Evolutionary conservation across 1,140 invertebrate species (phyloP).

Genomic region (Rhyzopertha dominica): DNA sequence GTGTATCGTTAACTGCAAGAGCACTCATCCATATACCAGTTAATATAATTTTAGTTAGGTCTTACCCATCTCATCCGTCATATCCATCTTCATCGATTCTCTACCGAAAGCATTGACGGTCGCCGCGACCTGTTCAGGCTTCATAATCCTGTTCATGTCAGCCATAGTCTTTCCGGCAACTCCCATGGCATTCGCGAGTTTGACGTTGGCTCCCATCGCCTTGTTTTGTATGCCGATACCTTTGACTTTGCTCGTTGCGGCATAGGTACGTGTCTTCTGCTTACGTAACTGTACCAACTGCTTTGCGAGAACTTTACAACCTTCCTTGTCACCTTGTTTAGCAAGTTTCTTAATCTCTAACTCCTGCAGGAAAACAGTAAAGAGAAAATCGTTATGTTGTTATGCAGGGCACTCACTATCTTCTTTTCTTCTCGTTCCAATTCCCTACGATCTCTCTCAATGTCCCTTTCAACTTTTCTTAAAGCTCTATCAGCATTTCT

Average conservation of each 20-base stretch:
- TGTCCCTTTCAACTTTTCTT: conserved; percentile 72
- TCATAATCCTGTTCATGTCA: conserved; percentile 82
- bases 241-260: conserved; percentile 67
- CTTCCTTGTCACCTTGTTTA: conserved; percentile 80
- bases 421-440: conserved; percentile 87
- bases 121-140: conserved; percentile 75
- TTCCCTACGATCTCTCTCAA: conserved; percentile 73
- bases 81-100: conserved; percentile 82
- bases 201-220: conserved; percentile 82
- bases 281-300: conserved; percentile 82
- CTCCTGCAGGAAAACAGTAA: conserved; percentile 57
- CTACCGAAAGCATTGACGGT: conserved; percentile 78
- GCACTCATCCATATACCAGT: conserved; percentile 6
- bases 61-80: conserved; percentile 93
- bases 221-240: conserved; percentile 80
- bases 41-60: conserved; percentile 1
- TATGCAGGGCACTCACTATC: conserved; percentile 54
- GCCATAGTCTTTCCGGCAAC: conserved; percentile 84
- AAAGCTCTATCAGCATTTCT: conserved; percentile 74
- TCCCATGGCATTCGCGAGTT: conserved; percentile 79
- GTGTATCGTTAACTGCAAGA: conserved; percentile 77
- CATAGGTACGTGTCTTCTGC: conserved; percentile 77
- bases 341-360: conserved; percentile 85
- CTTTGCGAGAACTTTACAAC: conserved; percentile 77
- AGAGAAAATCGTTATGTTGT: conserved; percentile 3